These are phyloP conservation scores for Eretmocerus hayati DNA, from an alignment of 2,888 invertebrate species.

Conservation along the genomic window DNA sequence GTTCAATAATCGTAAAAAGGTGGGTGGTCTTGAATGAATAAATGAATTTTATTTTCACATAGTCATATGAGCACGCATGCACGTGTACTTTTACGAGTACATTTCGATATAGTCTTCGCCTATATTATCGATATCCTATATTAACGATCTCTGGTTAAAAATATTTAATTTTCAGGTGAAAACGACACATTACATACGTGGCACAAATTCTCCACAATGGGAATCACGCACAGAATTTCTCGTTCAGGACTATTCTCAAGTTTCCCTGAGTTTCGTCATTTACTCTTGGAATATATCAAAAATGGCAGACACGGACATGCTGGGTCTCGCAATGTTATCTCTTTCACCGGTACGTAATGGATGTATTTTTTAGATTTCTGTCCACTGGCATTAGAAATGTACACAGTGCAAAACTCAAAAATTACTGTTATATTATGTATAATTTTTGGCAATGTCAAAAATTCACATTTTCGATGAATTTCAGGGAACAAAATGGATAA, in stretches of 20 bases:
- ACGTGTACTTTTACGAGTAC: neutral
- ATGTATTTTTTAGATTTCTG: slow-evolving; percentile 3
- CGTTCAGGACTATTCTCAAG: slow-evolving; percentile 49
- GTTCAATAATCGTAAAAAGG: slow-evolving; percentile 51
- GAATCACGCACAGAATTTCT: slow-evolving; percentile 50
- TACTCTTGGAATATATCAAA: slow-evolving; percentile 52
- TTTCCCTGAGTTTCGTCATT: slow-evolving; percentile 49
- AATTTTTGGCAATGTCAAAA: too few species aligned
- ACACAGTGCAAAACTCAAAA: too few species aligned
- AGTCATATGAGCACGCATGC: neutral
- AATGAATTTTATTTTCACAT: neutral
- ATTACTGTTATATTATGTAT: too few species aligned
- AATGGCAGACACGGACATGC: slow-evolving; percentile 49
- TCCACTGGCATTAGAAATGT: too few species aligned
- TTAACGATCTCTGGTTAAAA: too few species aligned
- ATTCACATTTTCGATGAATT: neutral
- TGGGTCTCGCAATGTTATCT: slow-evolving; percentile 48
- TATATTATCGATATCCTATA: too few species aligned
- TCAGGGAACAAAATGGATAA: slow-evolving; percentile 37
- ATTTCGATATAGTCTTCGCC: too few species aligned
- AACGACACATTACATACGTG: slow-evolving; percentile 49
- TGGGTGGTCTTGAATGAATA: slow-evolving; percentile 30
- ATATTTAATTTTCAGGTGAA: slow-evolving; percentile 48
- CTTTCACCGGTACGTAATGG: slow-evolving; percentile 47
- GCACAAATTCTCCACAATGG: slow-evolving; percentile 49